Evolutionary conservation across 2,888 invertebrate genomes (phyloP).

Genomic region (Scaptomyza polygonia): DNA sequence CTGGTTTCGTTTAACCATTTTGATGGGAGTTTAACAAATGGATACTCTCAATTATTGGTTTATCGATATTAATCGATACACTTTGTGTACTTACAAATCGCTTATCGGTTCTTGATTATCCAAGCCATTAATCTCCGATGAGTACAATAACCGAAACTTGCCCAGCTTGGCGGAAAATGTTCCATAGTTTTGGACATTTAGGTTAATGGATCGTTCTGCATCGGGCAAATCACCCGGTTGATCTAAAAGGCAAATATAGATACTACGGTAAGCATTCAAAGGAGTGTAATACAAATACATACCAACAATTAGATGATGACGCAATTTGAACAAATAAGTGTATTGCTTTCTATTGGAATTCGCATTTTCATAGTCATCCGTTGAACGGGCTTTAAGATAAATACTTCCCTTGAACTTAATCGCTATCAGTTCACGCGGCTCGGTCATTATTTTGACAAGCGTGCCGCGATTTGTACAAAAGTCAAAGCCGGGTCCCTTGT

Average conservation of each 20-base stretch:
- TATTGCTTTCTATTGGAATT: background rate
- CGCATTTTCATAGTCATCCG: background rate
- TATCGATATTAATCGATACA: background rate
- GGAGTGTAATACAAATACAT: background rate
- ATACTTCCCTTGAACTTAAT: constrained; percentile 15
- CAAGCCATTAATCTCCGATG: constrained; percentile 25
- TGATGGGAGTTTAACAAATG: too few relatives aligned
- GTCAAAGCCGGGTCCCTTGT: background rate
- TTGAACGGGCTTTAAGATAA: background rate
- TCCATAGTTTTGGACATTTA: constrained; percentile 21
- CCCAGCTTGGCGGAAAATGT: constrained; percentile 32
- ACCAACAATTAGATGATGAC: constrained; percentile 27
- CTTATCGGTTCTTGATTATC: constrained; percentile 14
- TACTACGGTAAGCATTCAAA: too few relatives aligned
- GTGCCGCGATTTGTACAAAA: constrained; percentile 15
- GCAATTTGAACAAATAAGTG: constrained; percentile 18
- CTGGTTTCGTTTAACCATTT: too few relatives aligned
- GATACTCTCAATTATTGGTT: too few relatives aligned
- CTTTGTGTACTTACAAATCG: constrained; percentile 23
- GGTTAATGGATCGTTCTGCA: background rate
- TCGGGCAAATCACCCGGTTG: constrained; percentile 10
- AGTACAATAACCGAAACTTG: constrained; percentile 29
- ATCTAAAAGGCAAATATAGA: background rate
- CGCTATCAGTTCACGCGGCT: background rate
- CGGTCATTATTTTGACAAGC: background rate